These are phyloP conservation scores for Eustalomyia histrio DNA, from an alignment of 2,888 invertebrate species.

Conservation along the genomic window DNA sequence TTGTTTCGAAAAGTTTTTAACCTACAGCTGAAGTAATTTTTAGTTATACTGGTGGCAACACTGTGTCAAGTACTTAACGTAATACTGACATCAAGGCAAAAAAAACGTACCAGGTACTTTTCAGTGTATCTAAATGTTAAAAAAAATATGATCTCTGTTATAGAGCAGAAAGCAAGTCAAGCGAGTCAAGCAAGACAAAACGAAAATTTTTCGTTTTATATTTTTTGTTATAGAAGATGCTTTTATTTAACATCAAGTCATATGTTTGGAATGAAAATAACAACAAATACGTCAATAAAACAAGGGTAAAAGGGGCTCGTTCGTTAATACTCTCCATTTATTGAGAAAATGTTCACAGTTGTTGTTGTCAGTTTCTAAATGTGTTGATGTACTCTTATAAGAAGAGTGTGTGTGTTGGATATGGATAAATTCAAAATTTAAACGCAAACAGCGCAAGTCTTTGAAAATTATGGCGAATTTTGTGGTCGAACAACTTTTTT, in stretches of 20 bases:
- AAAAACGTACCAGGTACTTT: no score
- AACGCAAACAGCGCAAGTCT: slow-evolving; percentile 43
- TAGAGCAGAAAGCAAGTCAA: no score
- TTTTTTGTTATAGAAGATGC: neutral
- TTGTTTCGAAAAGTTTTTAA: no score
- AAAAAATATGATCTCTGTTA: no score
- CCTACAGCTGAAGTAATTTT: no score
- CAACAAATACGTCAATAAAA: neutral
- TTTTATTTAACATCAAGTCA: neutral
- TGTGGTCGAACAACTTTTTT: slow-evolving; percentile 46
- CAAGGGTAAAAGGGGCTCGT: slow-evolving; percentile 57
- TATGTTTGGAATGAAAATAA: neutral
- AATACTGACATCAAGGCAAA: no score
- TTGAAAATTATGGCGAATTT: slow-evolving; percentile 35
- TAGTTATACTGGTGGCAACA: no score
- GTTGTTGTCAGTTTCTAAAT: neutral
- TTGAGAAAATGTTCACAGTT: neutral
- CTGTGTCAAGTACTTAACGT: no score
- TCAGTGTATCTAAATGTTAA: no score
- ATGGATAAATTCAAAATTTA: slow-evolving; percentile 14
- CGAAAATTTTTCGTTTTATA: no score
- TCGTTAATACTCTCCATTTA: slow-evolving; percentile 36
- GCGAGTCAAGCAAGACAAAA: no score
- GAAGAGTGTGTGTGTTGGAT: neutral
- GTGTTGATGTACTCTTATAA: slow-evolving; percentile 19